Evolutionary conservation across 2,888 invertebrate genomes (phyloP), one percentile per base, ranked within the genome.

Genomic region (Chydorus sphaericus): DNA sequence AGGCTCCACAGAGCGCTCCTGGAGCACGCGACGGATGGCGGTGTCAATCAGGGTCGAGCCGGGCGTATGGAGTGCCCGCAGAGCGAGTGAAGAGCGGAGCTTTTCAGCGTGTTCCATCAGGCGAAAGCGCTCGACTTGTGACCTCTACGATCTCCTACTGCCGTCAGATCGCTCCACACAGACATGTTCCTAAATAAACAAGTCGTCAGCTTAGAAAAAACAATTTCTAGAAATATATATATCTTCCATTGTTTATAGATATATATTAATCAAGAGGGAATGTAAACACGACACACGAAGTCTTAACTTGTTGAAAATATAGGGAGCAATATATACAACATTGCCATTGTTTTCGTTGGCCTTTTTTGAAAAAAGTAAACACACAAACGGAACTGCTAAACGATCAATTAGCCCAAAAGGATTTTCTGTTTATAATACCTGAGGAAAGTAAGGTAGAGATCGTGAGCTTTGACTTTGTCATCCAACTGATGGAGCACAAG

Each of bases 401-500:
- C 77, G 76, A 58, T 77, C n/a, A 39, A 39, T 4, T 5, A 39
- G n/a, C n/a, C 6, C 10, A 39, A 20, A 39, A 8, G 3, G 28
- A n/a, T 44, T 26, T 14, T 3, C 6, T 26, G n/a, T 23, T 4
- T 20, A 20, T 8, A 11, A 10, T 44, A 44, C 52, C 52, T 16
- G 18, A 89, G 70, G 70, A 93, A 93, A 57, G 79, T 77, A 3
- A 88, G 70, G 66, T 82, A 87, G 58, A 86, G 76, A 59, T 81
- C 76, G 62, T 88, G 76, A 0, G 87, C 90, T 65, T 82, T 79
- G 66, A 82, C 83, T 71, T 94, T 94, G 68, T 92, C 91, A 61
- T 83, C 81, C 55, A 96, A 72, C 68, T 94, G 93, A 60, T 85
- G 83, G 1, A 80, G 71, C 58, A 91, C 81, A 69, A 91, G 87